phyloP scores from a whole-genome alignment of 2,888 invertebrate species.

The Tipula confusa region DNA sequence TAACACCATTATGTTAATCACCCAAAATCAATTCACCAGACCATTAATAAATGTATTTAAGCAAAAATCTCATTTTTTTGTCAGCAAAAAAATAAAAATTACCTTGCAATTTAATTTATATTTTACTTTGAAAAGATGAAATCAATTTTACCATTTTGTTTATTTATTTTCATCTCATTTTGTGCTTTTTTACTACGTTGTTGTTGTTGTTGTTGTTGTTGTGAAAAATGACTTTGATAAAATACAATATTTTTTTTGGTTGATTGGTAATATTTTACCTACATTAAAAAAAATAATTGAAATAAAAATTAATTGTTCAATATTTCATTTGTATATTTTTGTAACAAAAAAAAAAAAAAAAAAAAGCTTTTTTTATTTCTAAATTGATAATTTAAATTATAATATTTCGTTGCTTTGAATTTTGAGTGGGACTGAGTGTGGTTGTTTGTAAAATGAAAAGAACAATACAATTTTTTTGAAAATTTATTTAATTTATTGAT shows the following conservation, averaged over 20 bases:
- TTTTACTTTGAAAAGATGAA: neutral
- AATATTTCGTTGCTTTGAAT: too few species aligned
- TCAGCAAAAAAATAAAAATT: neutral
- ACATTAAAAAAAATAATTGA: neutral
- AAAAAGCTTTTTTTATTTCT: neutral
- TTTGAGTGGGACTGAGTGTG: neutral
- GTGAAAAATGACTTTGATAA: neutral
- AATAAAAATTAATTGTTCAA: neutral
- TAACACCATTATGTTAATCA: neutral
- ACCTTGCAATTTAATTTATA: neutral
- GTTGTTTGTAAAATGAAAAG: neutral
- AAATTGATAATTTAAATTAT: neutral
- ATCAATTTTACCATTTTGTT: neutral
- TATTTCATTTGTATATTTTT: neutral
- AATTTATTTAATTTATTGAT: slow-evolving; percentile 7
- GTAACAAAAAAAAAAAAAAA: too few species aligned
- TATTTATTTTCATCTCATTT: neutral
- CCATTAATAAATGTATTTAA: neutral
- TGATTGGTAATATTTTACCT: slow-evolving; percentile 3
- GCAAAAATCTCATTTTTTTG: neutral
- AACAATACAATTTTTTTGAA: neutral
- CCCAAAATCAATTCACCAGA: neutral
- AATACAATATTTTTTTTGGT: neutral
- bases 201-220: too few species aligned
- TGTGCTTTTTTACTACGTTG: too few species aligned